A percentile compares a stretch with the other conserved stretches of the same genome.
Evolutionary conservation across 2,113 vertebrate genomes (phyloP).

Genomic region (Nerophis lumbriciformis): DNA sequence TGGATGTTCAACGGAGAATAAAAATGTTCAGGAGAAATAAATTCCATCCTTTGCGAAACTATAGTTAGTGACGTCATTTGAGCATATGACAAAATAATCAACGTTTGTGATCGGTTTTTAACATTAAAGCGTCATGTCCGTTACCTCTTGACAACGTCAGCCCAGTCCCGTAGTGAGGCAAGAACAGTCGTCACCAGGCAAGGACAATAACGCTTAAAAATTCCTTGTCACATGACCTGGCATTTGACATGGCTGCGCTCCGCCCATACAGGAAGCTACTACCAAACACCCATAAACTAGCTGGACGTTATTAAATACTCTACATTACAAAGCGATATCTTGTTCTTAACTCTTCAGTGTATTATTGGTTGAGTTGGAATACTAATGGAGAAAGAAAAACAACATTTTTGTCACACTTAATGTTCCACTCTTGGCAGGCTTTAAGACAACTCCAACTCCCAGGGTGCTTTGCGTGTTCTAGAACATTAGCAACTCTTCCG

Average conservation of each 20-base stretch:
- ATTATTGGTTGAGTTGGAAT: not conserved
- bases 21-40: too few relatives aligned
- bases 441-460: conserved; percentile 48
- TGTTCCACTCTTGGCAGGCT: too few relatives aligned
- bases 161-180: conserved; percentile 5
- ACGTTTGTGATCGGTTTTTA: not conserved
- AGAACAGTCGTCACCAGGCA: not conserved
- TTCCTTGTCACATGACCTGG: conserved; percentile 57
- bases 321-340: conserved; percentile 1
- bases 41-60: too few relatives aligned
- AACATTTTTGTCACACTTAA: not conserved
- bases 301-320: not conserved
- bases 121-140: too few relatives aligned
- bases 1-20: too few relatives aligned
- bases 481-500: conserved; percentile 26
- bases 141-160: conserved; percentile 18
- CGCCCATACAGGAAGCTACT: not conserved
- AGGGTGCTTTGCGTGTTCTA: conserved; percentile 32
- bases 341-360: too few relatives aligned
- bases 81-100: not conserved
- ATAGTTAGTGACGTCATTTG: not conserved
- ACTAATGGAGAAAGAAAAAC: not conserved
- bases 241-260: conserved; percentile 22
- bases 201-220: conserved; percentile 6
- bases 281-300: not conserved